phyloP scores from a whole-genome alignment of 2,113 vertebrate species.

The Agapornis roseicollis region DNA sequence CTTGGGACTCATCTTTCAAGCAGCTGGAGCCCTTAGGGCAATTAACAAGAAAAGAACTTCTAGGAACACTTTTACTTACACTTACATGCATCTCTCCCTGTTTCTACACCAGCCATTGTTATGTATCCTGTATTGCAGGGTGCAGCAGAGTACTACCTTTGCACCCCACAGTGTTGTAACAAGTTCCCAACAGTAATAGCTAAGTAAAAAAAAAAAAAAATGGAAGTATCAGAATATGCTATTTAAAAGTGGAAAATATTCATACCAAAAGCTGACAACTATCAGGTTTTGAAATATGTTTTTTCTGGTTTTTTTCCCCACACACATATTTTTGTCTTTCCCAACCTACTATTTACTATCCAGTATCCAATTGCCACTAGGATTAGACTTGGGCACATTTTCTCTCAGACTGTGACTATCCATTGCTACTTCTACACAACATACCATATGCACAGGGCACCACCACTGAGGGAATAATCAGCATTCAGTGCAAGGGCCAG shows the following conservation, averaged over 20 bases:
- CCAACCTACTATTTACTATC: background rate
- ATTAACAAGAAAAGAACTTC: background rate
- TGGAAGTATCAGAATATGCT: background rate
- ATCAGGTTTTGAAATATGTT: background rate
- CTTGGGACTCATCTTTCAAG: background rate
- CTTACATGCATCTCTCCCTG: rapidly evolving
- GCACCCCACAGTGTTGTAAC: rapidly evolving
- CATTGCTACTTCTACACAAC: background rate
- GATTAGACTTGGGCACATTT: background rate
- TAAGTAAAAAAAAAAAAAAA: background rate
- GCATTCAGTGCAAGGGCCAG: background rate
- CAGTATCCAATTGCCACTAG: background rate
- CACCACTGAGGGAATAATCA: background rate
- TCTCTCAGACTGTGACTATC: background rate
- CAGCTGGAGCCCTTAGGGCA: background rate
- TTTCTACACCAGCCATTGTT: background rate
- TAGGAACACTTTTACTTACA: background rate
- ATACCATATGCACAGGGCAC: background rate
- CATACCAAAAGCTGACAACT: background rate
- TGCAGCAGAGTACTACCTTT: background rate
- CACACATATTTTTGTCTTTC: background rate
- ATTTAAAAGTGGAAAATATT: background rate
- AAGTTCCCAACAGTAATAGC: background rate
- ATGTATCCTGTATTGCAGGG: rapidly evolving
- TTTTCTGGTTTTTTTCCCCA: background rate